Evolutionary conservation across 2,113 vertebrate species (phyloP).

Genomic region (Sclerurus mexicanus): DNA sequence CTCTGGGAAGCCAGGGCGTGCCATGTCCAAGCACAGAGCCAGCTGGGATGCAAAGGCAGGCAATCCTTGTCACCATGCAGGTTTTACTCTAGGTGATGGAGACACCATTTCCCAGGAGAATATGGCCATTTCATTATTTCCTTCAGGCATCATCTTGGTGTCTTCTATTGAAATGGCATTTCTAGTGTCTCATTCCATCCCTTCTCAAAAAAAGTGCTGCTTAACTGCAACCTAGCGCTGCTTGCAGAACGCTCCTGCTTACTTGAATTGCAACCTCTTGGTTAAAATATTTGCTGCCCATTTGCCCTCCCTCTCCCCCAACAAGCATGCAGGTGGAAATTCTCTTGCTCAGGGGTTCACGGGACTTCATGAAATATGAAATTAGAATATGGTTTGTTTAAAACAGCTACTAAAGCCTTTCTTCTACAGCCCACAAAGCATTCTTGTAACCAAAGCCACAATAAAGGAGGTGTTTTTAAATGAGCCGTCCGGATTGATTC

Average conservation of each 20-base stretch:
- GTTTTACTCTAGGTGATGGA: background rate
- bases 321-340: background rate
- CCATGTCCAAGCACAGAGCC: rapidly evolving
- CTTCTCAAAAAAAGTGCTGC: background rate
- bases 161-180: background rate
- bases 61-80: rapidly evolving
- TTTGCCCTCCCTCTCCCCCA: background rate
- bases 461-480: constrained; percentile 45
- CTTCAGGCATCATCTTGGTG: background rate
- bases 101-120: background rate
- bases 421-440: constrained; percentile 2
- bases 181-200: background rate
- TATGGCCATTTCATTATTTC: rapidly evolving
- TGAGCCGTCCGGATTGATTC: background rate
- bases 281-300: background rate
- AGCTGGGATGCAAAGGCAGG: background rate
- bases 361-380: background rate
- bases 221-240: background rate
- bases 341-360: background rate
- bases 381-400: constrained; percentile 5
- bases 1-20: background rate
- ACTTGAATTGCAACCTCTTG: background rate
- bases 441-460: constrained; percentile 65
- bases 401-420: background rate
- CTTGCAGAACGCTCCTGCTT: background rate